phyloP scores from a whole-genome alignment of 2,113 vertebrate genomes.

The Oryzias woworae region DNA sequence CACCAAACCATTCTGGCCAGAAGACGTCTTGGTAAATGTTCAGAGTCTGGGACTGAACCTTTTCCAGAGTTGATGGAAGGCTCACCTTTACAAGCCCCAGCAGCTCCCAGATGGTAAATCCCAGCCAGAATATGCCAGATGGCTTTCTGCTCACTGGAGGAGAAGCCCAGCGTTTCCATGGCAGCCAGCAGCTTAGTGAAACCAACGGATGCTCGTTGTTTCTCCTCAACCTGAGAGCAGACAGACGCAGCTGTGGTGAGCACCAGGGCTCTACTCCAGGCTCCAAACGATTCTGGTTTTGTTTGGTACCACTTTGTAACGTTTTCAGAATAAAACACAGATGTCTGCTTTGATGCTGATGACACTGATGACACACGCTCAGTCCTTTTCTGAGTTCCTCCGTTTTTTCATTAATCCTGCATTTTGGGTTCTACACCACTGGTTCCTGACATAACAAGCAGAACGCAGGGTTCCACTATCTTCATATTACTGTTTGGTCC shows the following conservation, averaged over 20 bases:
- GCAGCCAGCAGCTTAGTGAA: slow-evolving; percentile 85
- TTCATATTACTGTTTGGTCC: too few relatives aligned
- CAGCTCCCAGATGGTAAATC: slow-evolving; percentile 91
- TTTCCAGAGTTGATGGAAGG: neutral
- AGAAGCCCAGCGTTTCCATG: slow-evolving; percentile 86
- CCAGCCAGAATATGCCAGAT: slow-evolving; percentile 88
- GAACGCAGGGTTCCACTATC: too few relatives aligned
- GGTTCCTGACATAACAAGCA: too few relatives aligned
- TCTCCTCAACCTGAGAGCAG: slow-evolving; percentile 86
- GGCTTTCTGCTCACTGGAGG: slow-evolving; percentile 79
- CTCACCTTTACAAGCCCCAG: slow-evolving; percentile 90
- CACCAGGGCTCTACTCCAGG: too few relatives aligned
- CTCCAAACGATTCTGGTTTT: too few relatives aligned
- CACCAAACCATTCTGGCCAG: neutral
- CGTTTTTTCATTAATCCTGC: too few relatives aligned
- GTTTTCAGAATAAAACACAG: too few relatives aligned
- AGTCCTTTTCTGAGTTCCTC: too few relatives aligned
- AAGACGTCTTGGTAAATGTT: neutral
- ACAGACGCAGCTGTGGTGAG: neutral
- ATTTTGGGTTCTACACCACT: too few relatives aligned
- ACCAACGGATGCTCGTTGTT: slow-evolving; percentile 80
- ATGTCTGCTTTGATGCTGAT: too few relatives aligned
- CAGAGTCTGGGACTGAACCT: neutral
- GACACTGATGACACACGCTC: too few relatives aligned
- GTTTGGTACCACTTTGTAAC: too few relatives aligned